Conservation (phyloP, 2,797 vertebrate species). For the Gymnodraco acuticeps region DNA sequence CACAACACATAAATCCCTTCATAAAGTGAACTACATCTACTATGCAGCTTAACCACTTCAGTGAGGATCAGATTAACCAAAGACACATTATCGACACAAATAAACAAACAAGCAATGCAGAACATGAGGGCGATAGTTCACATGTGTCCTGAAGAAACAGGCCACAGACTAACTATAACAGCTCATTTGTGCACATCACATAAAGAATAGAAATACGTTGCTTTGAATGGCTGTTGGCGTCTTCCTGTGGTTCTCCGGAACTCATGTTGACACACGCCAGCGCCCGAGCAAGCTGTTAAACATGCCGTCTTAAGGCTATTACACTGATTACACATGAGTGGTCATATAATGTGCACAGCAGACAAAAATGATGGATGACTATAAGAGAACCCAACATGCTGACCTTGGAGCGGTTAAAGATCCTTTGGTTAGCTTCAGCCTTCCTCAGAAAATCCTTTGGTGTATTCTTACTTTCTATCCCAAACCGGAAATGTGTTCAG, state of each 20-base stretch:
- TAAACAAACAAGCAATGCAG: conserved; percentile 43
- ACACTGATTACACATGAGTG: conserved; percentile 56
- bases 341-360: conserved; percentile 20
- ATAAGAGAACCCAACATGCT: conserved; percentile 10
- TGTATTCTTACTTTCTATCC: not conserved
- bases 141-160: conserved; percentile 34
- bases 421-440: conserved; percentile 13
- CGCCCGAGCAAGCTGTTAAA: conserved; percentile 52
- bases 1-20: not conserved
- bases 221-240: conserved; percentile 32
- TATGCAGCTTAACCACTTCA: conserved; percentile 39
- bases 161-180: conserved; percentile 21
- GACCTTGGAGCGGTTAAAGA: conserved; percentile 28
- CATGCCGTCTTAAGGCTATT: conserved; percentile 48
- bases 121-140: conserved; percentile 18
- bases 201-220: conserved; percentile 43
- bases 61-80: conserved; percentile 42
- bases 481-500: not conserved
- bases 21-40: conserved; percentile 14
- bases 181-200: conserved; percentile 39
- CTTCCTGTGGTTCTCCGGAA: conserved; percentile 37
- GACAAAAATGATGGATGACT: conserved; percentile 36
- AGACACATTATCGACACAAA: conserved; percentile 48
- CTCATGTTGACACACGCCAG: conserved; percentile 41
- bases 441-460: conserved; percentile 18